A percentile compares a stretch with the other conserved stretches of the same genome.
Conservation (phyloP, 1,140 invertebrate genomes). For the Augochlora pura region DNA sequence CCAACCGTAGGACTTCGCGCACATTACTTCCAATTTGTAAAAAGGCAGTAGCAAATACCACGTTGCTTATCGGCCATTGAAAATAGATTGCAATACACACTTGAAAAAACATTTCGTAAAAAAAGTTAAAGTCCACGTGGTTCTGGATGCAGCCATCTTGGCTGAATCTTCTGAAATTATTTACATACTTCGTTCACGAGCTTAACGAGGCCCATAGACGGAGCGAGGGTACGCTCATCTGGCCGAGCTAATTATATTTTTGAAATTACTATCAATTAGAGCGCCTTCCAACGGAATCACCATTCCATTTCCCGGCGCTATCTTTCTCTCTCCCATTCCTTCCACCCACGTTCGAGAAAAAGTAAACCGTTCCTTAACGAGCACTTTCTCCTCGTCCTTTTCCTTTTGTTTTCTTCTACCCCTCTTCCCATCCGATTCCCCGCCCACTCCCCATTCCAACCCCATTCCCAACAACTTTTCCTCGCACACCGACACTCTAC, state of each 20-base stretch:
- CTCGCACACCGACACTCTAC: constrained; percentile 59
- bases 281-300: too few relatives aligned
- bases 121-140: not conserved
- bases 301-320: not conserved
- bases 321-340: not conserved
- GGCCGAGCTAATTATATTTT: constrained; percentile 21
- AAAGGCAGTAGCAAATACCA: too few relatives aligned
- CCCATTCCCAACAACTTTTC: too few relatives aligned
- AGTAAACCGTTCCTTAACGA: not conserved
- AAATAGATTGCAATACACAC: too few relatives aligned
- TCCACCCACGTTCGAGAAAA: not conserved
- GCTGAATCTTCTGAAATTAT: constrained; percentile 6
- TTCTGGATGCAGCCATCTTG: too few relatives aligned
- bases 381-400: constrained; percentile 9
- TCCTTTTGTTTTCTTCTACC: not conserved
- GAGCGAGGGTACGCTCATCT: not conserved
- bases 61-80: too few relatives aligned
- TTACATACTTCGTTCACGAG: not conserved
- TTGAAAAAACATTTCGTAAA: too few relatives aligned
- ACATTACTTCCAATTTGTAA: too few relatives aligned
- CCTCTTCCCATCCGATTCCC: not conserved
- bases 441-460: not conserved
- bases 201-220: not conserved
- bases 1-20: not conserved
- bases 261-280: constrained; percentile 29